Base-by-base conservation (phyloP, 2,113 vertebrate species). In the Dasypus novemcinctus region DNA sequence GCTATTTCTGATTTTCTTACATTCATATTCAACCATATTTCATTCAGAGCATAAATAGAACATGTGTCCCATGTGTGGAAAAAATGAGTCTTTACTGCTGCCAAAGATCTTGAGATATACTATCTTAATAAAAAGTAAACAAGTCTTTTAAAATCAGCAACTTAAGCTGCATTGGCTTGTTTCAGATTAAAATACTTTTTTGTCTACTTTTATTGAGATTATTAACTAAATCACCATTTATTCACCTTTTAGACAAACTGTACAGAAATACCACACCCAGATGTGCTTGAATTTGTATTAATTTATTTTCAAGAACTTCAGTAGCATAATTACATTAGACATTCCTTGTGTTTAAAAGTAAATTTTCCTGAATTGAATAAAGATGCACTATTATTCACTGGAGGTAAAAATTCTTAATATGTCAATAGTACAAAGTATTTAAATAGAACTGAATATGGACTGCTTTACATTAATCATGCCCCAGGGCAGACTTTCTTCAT, bases 341-440 rank as follows among this genome's bases (percentile, higher is more conserved):
- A 95, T 76, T 71, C 66, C 89, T 97, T 94, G n/a, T 64, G 61
- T 84, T 90, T 83, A 91, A 89, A 94, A 89, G 75, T 93, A 43
- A 74, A 75, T 78, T 82, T 92, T 52, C 29, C 54, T 64, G 27
- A 83, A 78, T 17, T 95, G 33, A 88, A 92, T 49, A 78, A 93
- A 93, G 68, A 29, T 71, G 33, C 93, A 46, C 63, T 86, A 41
- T 81, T 89, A 93, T 57, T 95, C 57, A 95, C 12, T 52, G 59
- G 49, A 80, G 66, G 72, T 80, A 87, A 94, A 94, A 90, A 66
- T 61, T 41, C 61, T 46, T 86, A 72, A 46, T 54, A 52, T 76
- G 7, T 14, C 76, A 95, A 72, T 29, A 83, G 6, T 8, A 82
- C 27, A 57, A 43, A 6, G 2, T 71, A 57, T 38, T 90, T 68